phyloP scores from a whole-genome alignment of 1,140 invertebrate genomes.

The Phortica variegata region DNA sequence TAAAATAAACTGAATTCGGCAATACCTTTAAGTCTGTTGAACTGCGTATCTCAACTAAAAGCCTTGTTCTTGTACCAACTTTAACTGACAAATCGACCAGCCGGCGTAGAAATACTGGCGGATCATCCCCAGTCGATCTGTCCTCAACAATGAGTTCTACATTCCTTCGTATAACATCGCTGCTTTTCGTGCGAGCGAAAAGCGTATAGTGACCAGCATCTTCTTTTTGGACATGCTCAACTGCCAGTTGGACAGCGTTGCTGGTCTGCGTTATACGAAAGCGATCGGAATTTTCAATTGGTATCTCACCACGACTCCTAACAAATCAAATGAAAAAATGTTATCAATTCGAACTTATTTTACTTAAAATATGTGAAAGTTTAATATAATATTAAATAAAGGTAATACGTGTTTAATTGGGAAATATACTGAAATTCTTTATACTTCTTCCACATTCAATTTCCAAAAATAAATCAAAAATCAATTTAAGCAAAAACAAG shows the following conservation, averaged over 20 bases:
- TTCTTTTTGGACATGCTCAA: constrained; percentile 55
- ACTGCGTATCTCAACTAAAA: constrained; percentile 79
- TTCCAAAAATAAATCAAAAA: too few species aligned
- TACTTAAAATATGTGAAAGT: not conserved
- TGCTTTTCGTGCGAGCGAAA: constrained; percentile 49
- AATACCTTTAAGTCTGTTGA: constrained; percentile 74
- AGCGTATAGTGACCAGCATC: constrained; percentile 56
- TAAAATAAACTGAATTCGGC: not conserved
- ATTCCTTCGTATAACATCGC: constrained; percentile 43
- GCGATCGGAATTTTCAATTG: constrained; percentile 54
- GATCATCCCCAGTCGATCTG: constrained; percentile 64
- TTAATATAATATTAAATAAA: not conserved
- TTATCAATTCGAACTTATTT: not conserved
- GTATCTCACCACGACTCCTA: constrained; percentile 49
- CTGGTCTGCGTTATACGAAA: constrained; percentile 56
- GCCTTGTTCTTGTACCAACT: constrained; percentile 79
- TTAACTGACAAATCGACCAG: constrained; percentile 80
- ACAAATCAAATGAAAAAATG: constrained; percentile 1
- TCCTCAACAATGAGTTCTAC: constrained; percentile 55
- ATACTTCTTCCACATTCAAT: too few species aligned
- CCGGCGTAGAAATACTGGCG: constrained; percentile 74
- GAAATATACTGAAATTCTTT: too few species aligned
- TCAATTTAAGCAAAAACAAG: too few species aligned
- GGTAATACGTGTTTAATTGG: too few species aligned
- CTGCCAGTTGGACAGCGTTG: constrained; percentile 54